Evolutionary conservation across 2,888 invertebrate species (phyloP), one percentile per base, ranked within the genome.

Genomic region (Leptura quadrifasciata): DNA sequence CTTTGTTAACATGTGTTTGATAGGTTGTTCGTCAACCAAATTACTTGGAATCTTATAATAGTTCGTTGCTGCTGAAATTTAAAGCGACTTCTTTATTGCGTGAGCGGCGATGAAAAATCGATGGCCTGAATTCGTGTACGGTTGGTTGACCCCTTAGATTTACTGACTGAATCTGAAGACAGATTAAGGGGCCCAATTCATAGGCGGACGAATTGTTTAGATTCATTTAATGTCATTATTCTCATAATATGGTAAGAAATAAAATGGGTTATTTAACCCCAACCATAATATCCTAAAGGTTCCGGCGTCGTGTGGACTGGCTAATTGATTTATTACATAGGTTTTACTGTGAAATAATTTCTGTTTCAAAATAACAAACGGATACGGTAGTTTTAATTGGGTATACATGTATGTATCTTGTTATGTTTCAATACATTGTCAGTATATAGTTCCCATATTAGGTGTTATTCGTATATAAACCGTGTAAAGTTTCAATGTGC

Each of bases 41-140:
- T 71, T 24, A 61, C 52, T 47, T 21, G 71, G 61, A 61, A 60
- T 61, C 61, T 24, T 61, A 58, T 61, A 61, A 71, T 71, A 61
- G 71, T 52, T 21, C 24, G 57, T 71, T 57, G 61, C 71, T 52
- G 71, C 61, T 69, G 71, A 75, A 75, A 75, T 65, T 69, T 75
- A 71, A 75, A 75, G 70, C 70, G 75, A 71, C 55, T 75, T 72
- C 64, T 72, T 68, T 74, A 74, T 75, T 70, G 54, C 75, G 58
- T 75, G 63, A 63, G 75, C 61, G 47, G 65, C 65, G 61, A 70
- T 64, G 70, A 70, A 74, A 57, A 75, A 75, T 75, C 75, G 75
- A 75, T 75, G 75, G 70, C 75, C 75, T 75, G 75, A 70, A 75
- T 75, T 71, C 61, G 54, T 65, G 55, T 55, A 72, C 65, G 71